Conservation (phyloP, 2,888 invertebrate species). For the Harmothoe impar region DNA sequence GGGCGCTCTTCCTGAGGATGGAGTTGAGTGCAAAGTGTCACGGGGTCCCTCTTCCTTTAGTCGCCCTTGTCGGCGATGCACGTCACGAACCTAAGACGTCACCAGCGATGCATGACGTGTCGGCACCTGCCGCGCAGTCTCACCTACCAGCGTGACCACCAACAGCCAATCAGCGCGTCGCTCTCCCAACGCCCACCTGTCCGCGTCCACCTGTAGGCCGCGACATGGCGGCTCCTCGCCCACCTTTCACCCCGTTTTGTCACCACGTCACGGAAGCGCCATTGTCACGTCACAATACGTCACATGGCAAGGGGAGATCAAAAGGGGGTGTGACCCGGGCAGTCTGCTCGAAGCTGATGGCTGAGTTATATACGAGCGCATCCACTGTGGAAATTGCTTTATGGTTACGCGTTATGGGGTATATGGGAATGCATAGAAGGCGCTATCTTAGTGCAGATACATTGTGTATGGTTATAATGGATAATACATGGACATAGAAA, state of each 20-base stretch:
- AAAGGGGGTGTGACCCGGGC: neutral
- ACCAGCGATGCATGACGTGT: neutral
- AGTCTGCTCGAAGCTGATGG: too few species aligned
- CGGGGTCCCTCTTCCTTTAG: too few species aligned
- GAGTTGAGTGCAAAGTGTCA: too few species aligned
- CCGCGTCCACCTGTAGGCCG: neutral
- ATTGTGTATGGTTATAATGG: too few species aligned
- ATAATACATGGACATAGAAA: too few species aligned
- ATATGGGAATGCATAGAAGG: too few species aligned
- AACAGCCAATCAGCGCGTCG: neutral
- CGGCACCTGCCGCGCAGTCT: constrained; percentile 5
- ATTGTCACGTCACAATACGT: constrained; percentile 49
- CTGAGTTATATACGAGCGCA: too few species aligned
- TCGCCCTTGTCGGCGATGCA: too few species aligned
- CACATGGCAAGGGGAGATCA: neutral
- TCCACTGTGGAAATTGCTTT: too few species aligned
- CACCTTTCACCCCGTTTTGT: neutral
- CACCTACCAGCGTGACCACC: neutral
- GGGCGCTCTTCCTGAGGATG: too few species aligned
- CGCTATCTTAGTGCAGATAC: too few species aligned
- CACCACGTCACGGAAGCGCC: constrained; percentile 40
- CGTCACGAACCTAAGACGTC: neutral
- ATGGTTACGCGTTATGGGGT: too few species aligned
- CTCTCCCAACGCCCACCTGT: neutral
- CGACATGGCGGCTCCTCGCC: neutral